Percentiles rank a stretch among this genome's conserved stretches.
Evolutionary conservation across 2,888 invertebrate genomes (phyloP).

Genomic region (Sicus ferrugineus): DNA sequence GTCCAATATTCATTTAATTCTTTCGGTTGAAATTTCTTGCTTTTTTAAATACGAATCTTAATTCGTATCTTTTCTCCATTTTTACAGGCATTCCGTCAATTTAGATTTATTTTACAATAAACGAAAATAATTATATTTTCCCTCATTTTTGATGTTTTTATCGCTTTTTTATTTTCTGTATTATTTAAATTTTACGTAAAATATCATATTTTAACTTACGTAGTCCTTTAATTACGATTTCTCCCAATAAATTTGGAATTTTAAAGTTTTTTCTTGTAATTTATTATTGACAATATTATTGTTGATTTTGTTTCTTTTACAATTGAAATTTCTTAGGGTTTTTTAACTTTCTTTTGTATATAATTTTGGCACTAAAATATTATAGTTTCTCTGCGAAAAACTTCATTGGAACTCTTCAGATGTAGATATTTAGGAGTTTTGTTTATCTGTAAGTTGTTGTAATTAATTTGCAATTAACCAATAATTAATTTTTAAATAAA

Average conservation of each 20-base stretch:
- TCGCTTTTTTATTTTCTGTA: neutral
- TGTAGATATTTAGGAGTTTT: no score
- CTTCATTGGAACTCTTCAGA: no score
- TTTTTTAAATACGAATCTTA: neutral
- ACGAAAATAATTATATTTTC: neutral
- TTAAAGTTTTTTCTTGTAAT: neutral
- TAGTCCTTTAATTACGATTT: constrained; percentile 52
- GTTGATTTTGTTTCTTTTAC: constrained; percentile 2
- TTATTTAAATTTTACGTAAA: neutral
- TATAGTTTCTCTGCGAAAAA: no score
- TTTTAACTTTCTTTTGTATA: constrained; percentile 8
- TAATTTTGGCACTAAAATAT: neutral
- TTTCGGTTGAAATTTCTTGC: neutral
- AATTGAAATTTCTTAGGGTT: constrained; percentile 5
- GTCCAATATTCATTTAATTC: neutral
- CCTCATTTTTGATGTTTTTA: neutral
- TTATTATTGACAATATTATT: neutral
- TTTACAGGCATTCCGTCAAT: no score
- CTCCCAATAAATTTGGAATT: constrained; percentile 48
- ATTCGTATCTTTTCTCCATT: neutral
- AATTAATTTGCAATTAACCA: no score
- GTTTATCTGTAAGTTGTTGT: no score
- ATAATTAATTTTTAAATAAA: no score
- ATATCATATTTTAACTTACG: constrained; percentile 2
- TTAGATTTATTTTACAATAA: no score